Conservation (phyloP, 2,888 invertebrate genomes). For the Leuctra nigra region DNA sequence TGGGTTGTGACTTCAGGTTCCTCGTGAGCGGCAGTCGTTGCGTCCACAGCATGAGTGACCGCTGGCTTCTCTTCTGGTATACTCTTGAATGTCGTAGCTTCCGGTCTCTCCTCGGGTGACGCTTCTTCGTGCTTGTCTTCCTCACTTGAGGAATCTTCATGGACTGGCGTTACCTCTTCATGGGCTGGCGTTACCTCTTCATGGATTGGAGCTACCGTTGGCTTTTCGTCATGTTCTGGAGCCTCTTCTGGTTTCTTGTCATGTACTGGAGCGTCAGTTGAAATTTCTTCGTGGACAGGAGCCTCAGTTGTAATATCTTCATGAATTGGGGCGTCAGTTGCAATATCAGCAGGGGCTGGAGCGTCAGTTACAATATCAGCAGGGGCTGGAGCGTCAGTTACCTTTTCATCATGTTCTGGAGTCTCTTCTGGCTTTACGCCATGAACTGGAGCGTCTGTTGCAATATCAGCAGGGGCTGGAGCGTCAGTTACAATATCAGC, state of each 20-base stretch:
- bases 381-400: conserved; percentile 19
- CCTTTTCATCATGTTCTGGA: conserved; percentile 2
- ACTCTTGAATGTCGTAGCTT: too few relatives aligned
- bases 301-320: conserved; percentile 27
- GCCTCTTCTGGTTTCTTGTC: conserved; percentile 11
- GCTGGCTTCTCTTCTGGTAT: conserved; percentile 20
- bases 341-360: conserved; percentile 19
- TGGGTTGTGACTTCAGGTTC: not conserved
- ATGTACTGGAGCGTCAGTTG: not conserved
- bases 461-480: not conserved
- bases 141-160: not conserved
- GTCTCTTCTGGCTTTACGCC: conserved; percentile 1
- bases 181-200: not conserved
- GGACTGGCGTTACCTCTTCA: conserved; percentile 20
- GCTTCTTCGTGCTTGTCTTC: conserved; percentile 14
- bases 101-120: too few relatives aligned
- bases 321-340: conserved; percentile 22
- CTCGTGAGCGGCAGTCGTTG: not conserved
- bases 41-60: not conserved
- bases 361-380: conserved; percentile 22
- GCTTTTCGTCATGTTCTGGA: not conserved
- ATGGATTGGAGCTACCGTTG: conserved; percentile 24
- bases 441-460: not conserved
- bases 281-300: not conserved
- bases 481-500: not conserved